Conservation (phyloP, 1,140 invertebrate genomes). For the Cyrtorhinus lividipennis region DNA sequence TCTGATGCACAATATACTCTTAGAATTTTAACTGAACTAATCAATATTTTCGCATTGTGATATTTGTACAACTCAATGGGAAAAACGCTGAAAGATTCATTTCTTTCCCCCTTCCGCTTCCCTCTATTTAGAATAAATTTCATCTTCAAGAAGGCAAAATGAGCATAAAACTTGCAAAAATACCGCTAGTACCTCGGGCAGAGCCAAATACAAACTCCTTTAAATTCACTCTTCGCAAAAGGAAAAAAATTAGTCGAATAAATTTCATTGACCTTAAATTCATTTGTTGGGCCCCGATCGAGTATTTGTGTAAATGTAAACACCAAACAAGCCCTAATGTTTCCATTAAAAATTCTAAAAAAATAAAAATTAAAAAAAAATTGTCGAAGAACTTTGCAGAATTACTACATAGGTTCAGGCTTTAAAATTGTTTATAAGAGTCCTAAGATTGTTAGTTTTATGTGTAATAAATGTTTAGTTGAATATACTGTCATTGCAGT, state of each 20-base stretch:
- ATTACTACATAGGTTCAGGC: slow-evolving; percentile 3
- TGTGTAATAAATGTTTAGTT: slow-evolving; percentile 16
- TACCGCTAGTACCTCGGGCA: slow-evolving; percentile 9
- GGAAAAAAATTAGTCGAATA: too few relatives aligned
- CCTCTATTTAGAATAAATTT: too few relatives aligned
- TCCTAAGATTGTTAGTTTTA: slow-evolving; percentile 13
- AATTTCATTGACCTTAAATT: too few relatives aligned
- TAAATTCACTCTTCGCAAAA: neutral
- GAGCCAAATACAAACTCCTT: neutral
- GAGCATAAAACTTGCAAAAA: too few relatives aligned
- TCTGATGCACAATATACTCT: slow-evolving; percentile 18
- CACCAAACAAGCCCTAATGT: neutral
- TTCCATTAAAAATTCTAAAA: slow-evolving; percentile 10
- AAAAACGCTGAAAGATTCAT: too few relatives aligned
- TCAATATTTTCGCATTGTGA: slow-evolving; percentile 20
- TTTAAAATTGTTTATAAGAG: slow-evolving; percentile 15
- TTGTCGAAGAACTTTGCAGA: neutral
- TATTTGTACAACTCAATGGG: slow-evolving; percentile 19
- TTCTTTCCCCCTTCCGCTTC: too few relatives aligned
- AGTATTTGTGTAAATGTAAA: slow-evolving; percentile 8
- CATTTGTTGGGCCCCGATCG: neutral
- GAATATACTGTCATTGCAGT: slow-evolving; percentile 14
- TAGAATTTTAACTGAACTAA: slow-evolving; percentile 9
- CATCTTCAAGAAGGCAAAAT: too few relatives aligned
- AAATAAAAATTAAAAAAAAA: slow-evolving; percentile 10